Percentiles rank a stretch among this genome's conserved stretches.
These are phyloP conservation scores for Meiosimyza decipiens DNA, from an alignment of 2,888 invertebrate species.

Conservation along the genomic window DNA sequence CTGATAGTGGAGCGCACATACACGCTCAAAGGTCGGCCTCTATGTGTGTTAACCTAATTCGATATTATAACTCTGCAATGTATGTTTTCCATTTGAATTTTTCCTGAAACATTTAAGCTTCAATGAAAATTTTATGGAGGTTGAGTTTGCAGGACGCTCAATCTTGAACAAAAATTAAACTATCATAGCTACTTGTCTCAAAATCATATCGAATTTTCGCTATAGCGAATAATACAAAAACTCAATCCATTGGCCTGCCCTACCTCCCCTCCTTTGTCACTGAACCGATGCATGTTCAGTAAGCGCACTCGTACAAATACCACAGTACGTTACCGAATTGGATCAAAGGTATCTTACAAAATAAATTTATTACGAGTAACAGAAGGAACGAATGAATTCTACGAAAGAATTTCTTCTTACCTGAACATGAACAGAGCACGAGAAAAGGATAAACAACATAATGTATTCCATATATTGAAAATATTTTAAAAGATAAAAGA, in stretches of 20 bases:
- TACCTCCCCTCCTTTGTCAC: not conserved
- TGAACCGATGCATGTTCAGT: not conserved
- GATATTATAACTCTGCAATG: too few species aligned
- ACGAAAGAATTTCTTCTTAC: not conserved
- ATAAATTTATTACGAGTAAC: slow-evolving; percentile 17
- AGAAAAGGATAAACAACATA: slow-evolving; percentile 14
- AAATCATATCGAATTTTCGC: too few species aligned
- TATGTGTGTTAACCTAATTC: too few species aligned
- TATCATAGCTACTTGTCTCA: too few species aligned
- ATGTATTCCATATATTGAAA: slow-evolving; percentile 15
- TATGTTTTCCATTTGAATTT: too few species aligned
- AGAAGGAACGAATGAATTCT: not conserved
- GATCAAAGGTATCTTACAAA: slow-evolving; percentile 26
- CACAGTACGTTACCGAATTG: slow-evolving; percentile 10
- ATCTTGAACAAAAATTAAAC: too few species aligned
- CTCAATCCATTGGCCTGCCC: not conserved
- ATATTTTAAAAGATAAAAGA: slow-evolving; percentile 29
- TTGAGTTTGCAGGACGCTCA: too few species aligned
- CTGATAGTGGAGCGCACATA: slow-evolving; percentile 52
- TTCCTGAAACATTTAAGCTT: not conserved
- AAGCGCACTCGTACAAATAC: slow-evolving; percentile 1
- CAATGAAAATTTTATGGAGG: not conserved
- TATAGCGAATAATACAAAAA: not conserved
- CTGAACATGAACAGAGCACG: not conserved
- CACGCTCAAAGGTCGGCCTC: not conserved